A percentile compares a stretch with the other conserved stretches of the same genome.
phyloP scores from a whole-genome alignment of 2,888 invertebrate genomes.

The Homarus gammarus region DNA sequence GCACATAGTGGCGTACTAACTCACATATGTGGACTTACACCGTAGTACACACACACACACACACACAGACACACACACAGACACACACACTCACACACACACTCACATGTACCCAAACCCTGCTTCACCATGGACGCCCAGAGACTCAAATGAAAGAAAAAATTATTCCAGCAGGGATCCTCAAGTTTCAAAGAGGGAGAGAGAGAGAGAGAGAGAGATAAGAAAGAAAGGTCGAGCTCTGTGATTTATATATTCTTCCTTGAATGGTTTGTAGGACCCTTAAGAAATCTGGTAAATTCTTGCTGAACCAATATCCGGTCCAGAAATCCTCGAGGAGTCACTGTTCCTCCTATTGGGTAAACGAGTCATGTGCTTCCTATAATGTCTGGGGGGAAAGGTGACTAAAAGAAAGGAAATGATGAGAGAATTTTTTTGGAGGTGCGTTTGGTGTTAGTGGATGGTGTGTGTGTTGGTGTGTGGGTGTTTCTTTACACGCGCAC shows the following conservation, averaged over 20 bases:
- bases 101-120: no score
- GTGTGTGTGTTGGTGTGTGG: no score
- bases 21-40: no score
- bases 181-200: neutral
- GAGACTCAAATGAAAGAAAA: neutral
- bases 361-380: no score
- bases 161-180: conserved; percentile 9
- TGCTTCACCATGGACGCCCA: neutral
- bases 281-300: conserved; percentile 22
- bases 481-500: no score
- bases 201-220: neutral
- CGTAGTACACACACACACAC: conserved; percentile 33
- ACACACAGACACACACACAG: conserved; percentile 40
- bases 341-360: neutral
- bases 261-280: conserved; percentile 31
- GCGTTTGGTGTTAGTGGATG: no score
- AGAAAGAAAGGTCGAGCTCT: conserved; percentile 9
- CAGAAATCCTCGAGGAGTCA: neutral
- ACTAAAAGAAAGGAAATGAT: no score
- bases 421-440: no score
- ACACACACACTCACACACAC: no score
- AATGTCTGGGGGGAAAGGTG: no score
- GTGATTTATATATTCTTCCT: conserved; percentile 33
- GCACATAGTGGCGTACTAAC: no score
- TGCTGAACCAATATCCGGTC: conserved; percentile 26